phyloP scores from a whole-genome alignment of 2,113 vertebrate genomes.

The Rhinichthys klamathensis region DNA sequence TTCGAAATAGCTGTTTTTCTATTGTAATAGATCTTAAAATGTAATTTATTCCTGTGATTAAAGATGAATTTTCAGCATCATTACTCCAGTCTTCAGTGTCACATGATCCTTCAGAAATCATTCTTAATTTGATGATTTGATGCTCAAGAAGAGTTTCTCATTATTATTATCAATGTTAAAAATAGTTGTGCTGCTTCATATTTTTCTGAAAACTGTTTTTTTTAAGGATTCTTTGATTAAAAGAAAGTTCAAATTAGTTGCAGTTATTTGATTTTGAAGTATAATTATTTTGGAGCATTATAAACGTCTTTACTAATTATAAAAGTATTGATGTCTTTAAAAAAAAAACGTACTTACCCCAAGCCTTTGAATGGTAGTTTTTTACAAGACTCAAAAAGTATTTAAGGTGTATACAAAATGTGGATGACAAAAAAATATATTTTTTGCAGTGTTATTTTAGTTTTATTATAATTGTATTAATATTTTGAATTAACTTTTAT shows the following conservation, averaged over 20 bases:
- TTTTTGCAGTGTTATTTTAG: background rate
- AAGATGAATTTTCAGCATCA: background rate
- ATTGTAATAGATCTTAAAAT: background rate
- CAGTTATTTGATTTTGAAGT: too few relatives aligned
- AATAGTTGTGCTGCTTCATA: background rate
- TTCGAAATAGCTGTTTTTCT: background rate
- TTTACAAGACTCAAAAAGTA: background rate
- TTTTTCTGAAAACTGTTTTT: too few relatives aligned
- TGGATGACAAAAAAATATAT: background rate
- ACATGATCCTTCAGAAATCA: background rate
- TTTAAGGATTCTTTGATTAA: background rate
- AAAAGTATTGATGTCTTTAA: too few relatives aligned
- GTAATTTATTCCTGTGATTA: too few relatives aligned
- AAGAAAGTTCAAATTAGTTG: background rate
- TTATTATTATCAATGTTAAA: background rate
- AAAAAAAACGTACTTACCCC: background rate
- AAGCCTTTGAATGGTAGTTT: background rate
- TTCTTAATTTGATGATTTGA: background rate
- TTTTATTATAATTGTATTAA: too few relatives aligned
- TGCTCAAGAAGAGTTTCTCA: background rate
- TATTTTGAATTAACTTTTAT: too few relatives aligned
- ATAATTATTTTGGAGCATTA: too few relatives aligned
- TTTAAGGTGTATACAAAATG: background rate
- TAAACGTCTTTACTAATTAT: too few relatives aligned
- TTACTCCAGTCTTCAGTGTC: background rate